These are phyloP conservation scores for Notarius lentiginosus DNA, from an alignment of 2,113 vertebrate species.

Conservation along the genomic window DNA sequence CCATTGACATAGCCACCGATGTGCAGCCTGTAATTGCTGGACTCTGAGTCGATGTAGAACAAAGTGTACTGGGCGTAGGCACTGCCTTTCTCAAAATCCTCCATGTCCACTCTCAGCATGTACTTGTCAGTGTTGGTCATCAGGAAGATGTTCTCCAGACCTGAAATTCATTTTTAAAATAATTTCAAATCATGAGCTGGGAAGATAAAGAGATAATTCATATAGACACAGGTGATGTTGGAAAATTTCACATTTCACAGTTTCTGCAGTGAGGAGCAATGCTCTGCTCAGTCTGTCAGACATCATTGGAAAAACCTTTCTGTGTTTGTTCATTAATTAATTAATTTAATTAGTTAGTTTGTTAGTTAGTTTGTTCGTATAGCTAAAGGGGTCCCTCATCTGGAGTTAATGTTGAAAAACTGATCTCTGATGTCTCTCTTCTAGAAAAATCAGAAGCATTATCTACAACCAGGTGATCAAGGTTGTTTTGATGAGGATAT, in stretches of 20 bases:
- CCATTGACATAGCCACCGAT: slow-evolving; percentile 70
- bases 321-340: too few relatives aligned
- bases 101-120: slow-evolving; percentile 44
- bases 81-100: slow-evolving; percentile 13
- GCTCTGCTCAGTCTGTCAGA: background rate
- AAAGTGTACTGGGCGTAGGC: slow-evolving; percentile 39
- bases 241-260: background rate
- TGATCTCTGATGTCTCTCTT: background rate
- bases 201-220: background rate
- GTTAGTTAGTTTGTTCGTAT: too few relatives aligned
- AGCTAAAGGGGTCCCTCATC: background rate
- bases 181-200: background rate
- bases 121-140: slow-evolving; percentile 20
- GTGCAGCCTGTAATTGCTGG: slow-evolving; percentile 69
- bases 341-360: too few relatives aligned
- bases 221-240: background rate
- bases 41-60: slow-evolving; percentile 68
- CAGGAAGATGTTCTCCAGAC: slow-evolving; percentile 56
- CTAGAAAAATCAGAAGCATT: background rate
- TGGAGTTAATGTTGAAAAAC: background rate
- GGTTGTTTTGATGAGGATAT: background rate
- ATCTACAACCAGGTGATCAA: background rate
- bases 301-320: background rate
- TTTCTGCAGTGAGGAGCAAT: background rate
- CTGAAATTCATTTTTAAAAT: slow-evolving; percentile 48